Conservation (phyloP, 2,797 vertebrate genomes). For the Lagorchestes hirsutus region DNA sequence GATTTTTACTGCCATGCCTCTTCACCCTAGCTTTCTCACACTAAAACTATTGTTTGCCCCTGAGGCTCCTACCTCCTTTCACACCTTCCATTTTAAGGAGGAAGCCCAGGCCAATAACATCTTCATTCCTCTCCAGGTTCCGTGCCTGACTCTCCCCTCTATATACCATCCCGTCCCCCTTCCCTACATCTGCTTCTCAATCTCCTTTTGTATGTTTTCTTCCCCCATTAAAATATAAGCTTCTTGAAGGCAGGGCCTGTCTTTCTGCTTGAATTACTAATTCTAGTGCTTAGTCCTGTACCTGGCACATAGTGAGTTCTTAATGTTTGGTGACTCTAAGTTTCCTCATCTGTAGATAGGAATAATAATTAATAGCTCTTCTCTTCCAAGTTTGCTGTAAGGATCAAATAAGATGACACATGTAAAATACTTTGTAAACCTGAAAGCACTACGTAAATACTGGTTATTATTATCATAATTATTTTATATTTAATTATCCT, state of each 20-base stretch:
- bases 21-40: not conserved
- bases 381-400: not conserved
- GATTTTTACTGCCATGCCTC: not conserved
- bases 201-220: not conserved
- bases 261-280: constrained; percentile 37
- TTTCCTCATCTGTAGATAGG: constrained; percentile 25
- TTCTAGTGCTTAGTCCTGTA: not conserved
- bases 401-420: constrained; percentile 27
- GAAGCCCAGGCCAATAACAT: not conserved
- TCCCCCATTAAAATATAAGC: not conserved
- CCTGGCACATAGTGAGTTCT: not conserved
- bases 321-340: constrained; percentile 26
- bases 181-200: not conserved
- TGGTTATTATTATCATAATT: constrained; percentile 20
- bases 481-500: not conserved
- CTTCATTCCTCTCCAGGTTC: not conserved
- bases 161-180: not conserved
- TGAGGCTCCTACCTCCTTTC: not conserved
- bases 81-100: not conserved
- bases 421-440: not conserved
- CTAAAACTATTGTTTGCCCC: not conserved
- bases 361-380: constrained; percentile 13
- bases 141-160: not conserved
- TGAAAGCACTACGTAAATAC: constrained; percentile 11
- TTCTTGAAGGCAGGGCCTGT: not conserved